Percentiles rank a stretch among this genome's conserved stretches.
These are phyloP conservation scores for Ophioninae sp. DNA, from an alignment of 2,888 invertebrate genomes.

Conservation along the genomic window DNA sequence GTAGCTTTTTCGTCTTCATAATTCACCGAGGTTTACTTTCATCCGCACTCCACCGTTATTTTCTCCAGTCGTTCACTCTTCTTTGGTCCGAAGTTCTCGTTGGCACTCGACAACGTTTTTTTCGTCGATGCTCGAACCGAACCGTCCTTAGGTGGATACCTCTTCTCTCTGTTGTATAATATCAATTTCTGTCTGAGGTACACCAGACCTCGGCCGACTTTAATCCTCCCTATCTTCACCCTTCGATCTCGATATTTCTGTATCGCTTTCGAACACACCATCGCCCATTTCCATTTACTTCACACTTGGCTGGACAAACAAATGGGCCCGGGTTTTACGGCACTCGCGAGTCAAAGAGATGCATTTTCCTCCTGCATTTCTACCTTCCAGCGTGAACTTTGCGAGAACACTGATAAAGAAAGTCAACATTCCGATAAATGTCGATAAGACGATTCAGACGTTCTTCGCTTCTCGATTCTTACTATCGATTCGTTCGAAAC, in stretches of 20 bases:
- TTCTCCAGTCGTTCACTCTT: slow-evolving; percentile 11
- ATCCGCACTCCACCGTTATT: slow-evolving; percentile 13
- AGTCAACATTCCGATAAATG: background rate
- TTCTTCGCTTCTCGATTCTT: too few species aligned
- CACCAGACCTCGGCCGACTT: slow-evolving; percentile 16
- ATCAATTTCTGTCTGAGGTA: slow-evolving; percentile 47
- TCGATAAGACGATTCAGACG: background rate
- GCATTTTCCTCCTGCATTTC: slow-evolving; percentile 28
- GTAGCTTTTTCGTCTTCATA: slow-evolving; percentile 33
- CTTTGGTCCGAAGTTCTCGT: slow-evolving; percentile 14
- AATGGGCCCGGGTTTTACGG: slow-evolving; percentile 45
- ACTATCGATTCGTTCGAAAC: too few species aligned
- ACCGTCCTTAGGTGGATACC: background rate
- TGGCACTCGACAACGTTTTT: slow-evolving; percentile 23
- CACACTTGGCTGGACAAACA: slow-evolving; percentile 55
- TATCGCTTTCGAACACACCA: background rate
- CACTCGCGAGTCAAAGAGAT: slow-evolving; percentile 52
- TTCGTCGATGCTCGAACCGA: slow-evolving; percentile 39
- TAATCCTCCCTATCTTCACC: background rate
- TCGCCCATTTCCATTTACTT: slow-evolving; percentile 31
- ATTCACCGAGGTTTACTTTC: slow-evolving; percentile 40
- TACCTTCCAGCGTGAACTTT: slow-evolving; percentile 9
- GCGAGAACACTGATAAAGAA: background rate
- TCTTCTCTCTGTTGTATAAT: slow-evolving; percentile 47
- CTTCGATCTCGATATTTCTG: slow-evolving; percentile 55